phyloP scores from a whole-genome alignment of 2,888 invertebrate species.

The Steromphala cineraria region DNA sequence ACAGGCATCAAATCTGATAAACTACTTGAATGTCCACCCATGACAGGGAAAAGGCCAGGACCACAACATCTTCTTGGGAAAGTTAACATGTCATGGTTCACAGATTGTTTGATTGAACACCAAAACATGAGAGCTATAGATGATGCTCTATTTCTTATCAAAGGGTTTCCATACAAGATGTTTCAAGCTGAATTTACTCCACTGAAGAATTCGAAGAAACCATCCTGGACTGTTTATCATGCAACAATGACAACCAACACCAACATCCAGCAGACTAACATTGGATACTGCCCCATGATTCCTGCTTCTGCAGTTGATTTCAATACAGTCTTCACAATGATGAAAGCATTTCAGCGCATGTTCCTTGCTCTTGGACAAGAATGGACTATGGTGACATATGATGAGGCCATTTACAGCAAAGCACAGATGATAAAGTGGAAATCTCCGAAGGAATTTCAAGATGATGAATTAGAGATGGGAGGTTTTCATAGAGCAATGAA shows the following conservation, averaged over 20 bases:
- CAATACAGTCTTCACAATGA: slow-evolving; percentile 24
- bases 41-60: neutral
- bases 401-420: slow-evolving; percentile 35
- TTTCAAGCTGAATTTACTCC: neutral
- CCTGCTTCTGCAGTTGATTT: slow-evolving; percentile 23
- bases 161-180: neutral
- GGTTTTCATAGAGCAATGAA: slow-evolving; percentile 31
- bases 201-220: neutral
- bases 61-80: neutral
- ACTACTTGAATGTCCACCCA: neutral
- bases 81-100: neutral
- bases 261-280: neutral
- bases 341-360: slow-evolving; percentile 19
- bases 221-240: slow-evolving; percentile 6
- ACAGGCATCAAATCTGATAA: neutral
- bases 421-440: slow-evolving; percentile 33
- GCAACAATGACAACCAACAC: neutral
- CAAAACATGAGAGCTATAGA: neutral
- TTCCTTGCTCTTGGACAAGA: slow-evolving; percentile 22
- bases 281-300: slow-evolving; percentile 26
- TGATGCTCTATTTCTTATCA: neutral
- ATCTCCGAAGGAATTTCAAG: slow-evolving; percentile 18
- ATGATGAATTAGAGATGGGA: slow-evolving; percentile 29
- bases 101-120: neutral
- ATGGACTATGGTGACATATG: slow-evolving; percentile 29